Evolutionary conservation across 2,797 vertebrate species (phyloP).

Genomic region (Sebastes minor): DNA sequence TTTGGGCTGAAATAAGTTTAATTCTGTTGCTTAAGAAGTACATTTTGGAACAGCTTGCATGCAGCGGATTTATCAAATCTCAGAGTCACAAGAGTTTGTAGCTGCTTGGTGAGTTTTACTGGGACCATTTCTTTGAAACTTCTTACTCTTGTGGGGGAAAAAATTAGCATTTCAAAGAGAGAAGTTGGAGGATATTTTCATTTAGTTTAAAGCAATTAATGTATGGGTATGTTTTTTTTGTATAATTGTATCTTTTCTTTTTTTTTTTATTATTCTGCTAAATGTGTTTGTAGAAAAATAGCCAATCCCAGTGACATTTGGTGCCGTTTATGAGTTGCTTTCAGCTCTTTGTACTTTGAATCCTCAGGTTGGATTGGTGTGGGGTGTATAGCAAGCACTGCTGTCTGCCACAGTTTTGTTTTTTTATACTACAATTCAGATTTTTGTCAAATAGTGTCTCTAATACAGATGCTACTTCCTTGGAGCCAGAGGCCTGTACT

Average conservation of each 20-base stretch:
- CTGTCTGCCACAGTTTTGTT: not conserved
- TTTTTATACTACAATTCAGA: not conserved
- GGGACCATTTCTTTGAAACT: not conserved
- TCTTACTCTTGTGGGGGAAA: not conserved
- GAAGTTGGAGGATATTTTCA: not conserved
- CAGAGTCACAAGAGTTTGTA: slow-evolving; percentile 22
- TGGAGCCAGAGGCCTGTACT: not conserved
- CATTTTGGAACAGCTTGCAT: slow-evolving; percentile 3
- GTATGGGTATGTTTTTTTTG: not conserved
- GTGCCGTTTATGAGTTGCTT: not conserved
- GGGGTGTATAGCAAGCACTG: not conserved
- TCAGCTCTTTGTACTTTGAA: not conserved
- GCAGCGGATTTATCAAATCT: not conserved
- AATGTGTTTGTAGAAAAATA: not conserved
- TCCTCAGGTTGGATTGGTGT: not conserved
- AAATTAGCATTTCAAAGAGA: slow-evolving; percentile 1
- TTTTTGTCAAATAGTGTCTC: not conserved
- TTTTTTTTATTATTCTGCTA: not conserved
- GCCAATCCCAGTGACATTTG: not conserved
- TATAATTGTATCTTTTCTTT: not conserved
- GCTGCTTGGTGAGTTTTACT: not conserved
- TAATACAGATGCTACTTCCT: not conserved
- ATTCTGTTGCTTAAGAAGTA: not conserved
- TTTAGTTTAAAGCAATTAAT: not conserved
- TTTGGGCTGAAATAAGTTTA: not conserved